A percentile compares a stretch with the other conserved stretches of the same genome.
Evolutionary conservation across 1,140 invertebrate genomes (phyloP).

Genomic region (Diplogasteroides magnus): DNA sequence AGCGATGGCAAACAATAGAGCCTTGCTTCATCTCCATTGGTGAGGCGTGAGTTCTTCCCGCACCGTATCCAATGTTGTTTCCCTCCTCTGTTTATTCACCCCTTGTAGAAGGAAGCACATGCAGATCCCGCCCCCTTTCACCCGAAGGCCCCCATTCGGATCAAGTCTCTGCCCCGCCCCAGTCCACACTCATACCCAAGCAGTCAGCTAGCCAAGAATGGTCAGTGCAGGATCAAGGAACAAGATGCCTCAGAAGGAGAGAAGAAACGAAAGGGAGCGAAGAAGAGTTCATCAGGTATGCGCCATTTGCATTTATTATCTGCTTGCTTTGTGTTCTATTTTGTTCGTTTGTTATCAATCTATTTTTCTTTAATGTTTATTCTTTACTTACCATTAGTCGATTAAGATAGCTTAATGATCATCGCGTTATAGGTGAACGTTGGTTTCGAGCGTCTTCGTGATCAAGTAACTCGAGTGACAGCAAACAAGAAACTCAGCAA

Average conservation of each 20-base stretch:
- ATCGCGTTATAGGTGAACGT: no score
- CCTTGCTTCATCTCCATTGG: no score
- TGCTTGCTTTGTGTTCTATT: not conserved
- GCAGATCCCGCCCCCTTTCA: not conserved
- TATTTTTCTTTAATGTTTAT: no score
- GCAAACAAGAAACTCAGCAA: not conserved
- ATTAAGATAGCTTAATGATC: no score
- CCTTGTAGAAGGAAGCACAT: not conserved
- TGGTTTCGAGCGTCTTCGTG: not conserved
- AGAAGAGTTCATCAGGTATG: not conserved
- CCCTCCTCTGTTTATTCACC: not conserved
- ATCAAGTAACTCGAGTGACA: not conserved
- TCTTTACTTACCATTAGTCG: no score
- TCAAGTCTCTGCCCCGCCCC: not conserved
- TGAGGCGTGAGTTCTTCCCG: no score
- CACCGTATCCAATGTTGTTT: no score
- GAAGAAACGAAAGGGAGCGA: not conserved
- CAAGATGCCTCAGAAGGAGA: not conserved
- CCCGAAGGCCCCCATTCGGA: constrained; percentile 10
- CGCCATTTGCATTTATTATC: no score
- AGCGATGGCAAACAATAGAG: no score
- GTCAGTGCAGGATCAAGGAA: no score
- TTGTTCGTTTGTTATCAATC: not conserved
- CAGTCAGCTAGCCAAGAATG: not conserved
- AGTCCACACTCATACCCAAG: not conserved